Percentiles rank a stretch among this genome's conserved stretches.
These are phyloP conservation scores for Oscheius sp. DNA, from an alignment of 2,888 invertebrate genomes.

Conservation along the genomic window DNA sequence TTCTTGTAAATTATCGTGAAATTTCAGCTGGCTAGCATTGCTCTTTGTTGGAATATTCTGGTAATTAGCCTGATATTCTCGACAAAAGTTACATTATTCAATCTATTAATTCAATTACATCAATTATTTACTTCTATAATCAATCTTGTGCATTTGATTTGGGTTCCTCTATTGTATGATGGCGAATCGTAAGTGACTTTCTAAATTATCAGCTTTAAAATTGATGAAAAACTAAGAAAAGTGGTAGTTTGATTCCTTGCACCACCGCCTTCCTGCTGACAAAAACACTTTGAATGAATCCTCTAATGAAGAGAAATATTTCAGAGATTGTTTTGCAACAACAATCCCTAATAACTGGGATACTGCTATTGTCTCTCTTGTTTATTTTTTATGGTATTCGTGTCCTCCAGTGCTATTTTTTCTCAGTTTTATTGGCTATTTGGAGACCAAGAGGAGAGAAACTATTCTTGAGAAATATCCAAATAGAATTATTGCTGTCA, in stretches of 20 bases:
- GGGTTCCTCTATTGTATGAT: neutral
- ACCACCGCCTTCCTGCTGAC: too few species aligned
- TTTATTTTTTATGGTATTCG: slow-evolving; percentile 4
- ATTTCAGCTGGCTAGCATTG: neutral
- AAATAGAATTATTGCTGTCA: neutral
- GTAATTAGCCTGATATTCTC: neutral
- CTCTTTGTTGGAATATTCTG: neutral
- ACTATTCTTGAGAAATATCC: neutral
- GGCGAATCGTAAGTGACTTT: neutral
- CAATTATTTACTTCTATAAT: neutral
- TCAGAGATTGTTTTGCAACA: neutral
- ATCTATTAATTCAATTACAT: neutral
- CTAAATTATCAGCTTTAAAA: too few species aligned
- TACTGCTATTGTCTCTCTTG: neutral
- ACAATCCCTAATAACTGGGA: neutral
- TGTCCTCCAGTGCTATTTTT: neutral
- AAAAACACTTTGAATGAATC: too few species aligned
- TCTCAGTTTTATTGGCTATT: neutral
- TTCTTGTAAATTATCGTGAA: too few species aligned
- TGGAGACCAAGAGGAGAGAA: neutral
- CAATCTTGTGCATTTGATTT: neutral
- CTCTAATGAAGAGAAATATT: neutral
- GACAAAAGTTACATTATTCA: neutral
- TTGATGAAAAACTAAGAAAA: too few species aligned
- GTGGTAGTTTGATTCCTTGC: too few species aligned